phyloP scores from a whole-genome alignment of 2,113 vertebrate genomes.

The Struthio camelus region DNA sequence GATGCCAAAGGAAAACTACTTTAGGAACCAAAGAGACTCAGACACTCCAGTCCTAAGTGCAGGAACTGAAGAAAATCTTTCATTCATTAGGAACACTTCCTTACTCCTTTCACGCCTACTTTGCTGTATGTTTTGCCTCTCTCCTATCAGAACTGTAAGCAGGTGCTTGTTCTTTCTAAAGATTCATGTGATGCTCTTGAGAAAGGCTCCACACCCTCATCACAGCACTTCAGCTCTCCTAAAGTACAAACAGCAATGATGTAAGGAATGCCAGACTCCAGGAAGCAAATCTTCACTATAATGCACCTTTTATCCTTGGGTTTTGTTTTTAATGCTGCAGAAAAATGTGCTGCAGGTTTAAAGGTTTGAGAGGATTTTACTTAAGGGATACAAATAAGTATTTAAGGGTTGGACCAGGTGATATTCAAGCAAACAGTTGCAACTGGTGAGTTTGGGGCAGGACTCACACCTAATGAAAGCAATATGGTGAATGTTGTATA shows the following conservation, averaged over 20 bases:
- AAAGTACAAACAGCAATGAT: neutral
- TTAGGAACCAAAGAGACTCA: neutral
- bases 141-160: neutral
- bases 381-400: neutral
- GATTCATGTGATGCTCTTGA: neutral
- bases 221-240: neutral
- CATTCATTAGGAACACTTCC: fast-evolving
- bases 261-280: neutral
- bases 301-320: neutral
- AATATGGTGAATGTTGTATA: neutral
- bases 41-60: neutral
- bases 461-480: fast-evolving
- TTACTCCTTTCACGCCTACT: neutral
- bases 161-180: neutral
- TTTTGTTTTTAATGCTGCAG: neutral
- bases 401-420: neutral
- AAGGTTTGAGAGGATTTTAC: constrained; percentile 2
- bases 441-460: neutral
- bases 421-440: neutral
- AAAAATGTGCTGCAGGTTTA: neutral
- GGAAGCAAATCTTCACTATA: neutral
- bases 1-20: neutral
- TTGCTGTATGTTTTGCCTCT: neutral
- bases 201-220: neutral
- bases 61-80: neutral